phyloP scores from a whole-genome alignment of 2,888 invertebrate species.

The Chirona hameri region DNA sequence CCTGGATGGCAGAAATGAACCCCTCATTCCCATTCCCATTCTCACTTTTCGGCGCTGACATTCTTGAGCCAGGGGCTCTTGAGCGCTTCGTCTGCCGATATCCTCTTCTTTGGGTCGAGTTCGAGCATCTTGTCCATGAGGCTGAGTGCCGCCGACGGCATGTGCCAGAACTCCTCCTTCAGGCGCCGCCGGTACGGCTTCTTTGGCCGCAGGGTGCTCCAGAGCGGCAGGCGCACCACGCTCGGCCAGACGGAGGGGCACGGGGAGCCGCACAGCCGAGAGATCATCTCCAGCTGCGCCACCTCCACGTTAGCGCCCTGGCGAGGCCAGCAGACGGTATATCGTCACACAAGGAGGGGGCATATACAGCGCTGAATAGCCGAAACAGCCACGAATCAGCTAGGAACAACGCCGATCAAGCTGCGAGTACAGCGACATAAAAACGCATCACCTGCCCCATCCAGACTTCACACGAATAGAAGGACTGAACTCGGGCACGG shows the following conservation, averaged over 20 bases:
- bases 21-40: background rate
- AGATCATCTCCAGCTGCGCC: constrained; percentile 90
- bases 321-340: background rate
- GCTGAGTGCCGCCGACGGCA: constrained; percentile 83
- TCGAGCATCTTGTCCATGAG: constrained; percentile 93
- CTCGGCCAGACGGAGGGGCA: constrained; percentile 95
- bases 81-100: constrained; percentile 90
- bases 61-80: constrained; percentile 88
- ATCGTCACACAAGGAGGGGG: background rate
- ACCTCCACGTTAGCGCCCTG: constrained; percentile 81
- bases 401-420: too few relatives aligned
- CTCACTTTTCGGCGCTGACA: constrained; percentile 79
- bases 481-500: too few relatives aligned
- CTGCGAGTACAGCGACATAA: too few relatives aligned
- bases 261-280: constrained; percentile 90
- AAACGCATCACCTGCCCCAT: too few relatives aligned
- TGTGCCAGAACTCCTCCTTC: constrained; percentile 81
- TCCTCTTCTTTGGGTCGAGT: constrained; percentile 87
- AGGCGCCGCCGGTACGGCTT: constrained; percentile 82
- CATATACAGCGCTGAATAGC: background rate
- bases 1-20: too few relatives aligned
- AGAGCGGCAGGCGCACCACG: constrained; percentile 87
- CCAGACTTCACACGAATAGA: too few relatives aligned
- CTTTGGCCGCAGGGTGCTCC: constrained; percentile 86
- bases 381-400: too few relatives aligned